Conservation (phyloP, 2,113 vertebrate species). For the Nothobranchius kuhntae region DNA sequence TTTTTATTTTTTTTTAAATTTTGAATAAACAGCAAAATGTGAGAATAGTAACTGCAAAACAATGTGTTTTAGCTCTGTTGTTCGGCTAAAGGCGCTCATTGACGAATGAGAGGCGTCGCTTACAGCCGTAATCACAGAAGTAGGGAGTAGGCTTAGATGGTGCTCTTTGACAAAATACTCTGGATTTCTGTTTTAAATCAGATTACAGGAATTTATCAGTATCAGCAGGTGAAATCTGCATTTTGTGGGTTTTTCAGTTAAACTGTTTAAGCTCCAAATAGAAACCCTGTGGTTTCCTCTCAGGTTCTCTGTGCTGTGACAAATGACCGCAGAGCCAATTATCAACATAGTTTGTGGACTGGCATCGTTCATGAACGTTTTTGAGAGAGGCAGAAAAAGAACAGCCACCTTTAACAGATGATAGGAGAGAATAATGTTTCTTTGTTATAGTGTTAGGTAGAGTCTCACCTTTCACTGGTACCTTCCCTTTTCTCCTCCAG, state of each 20-base stretch:
- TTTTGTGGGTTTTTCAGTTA: conserved; percentile 65
- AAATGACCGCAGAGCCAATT: conserved; percentile 61
- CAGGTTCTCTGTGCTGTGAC: conserved; percentile 47
- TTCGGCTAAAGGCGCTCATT: no score
- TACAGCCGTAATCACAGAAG: no score
- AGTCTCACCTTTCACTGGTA: conserved; percentile 87
- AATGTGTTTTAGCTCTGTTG: no score
- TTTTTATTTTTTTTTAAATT: no score
- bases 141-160: no score
- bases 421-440: conserved; percentile 11
- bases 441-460: neutral
- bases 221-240: no score
- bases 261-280: conserved; percentile 48
- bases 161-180: no score
- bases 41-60: no score
- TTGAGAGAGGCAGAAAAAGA: conserved; percentile 30
- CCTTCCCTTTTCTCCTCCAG: conserved; percentile 89
- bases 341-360: conserved; percentile 56
- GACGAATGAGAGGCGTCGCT: no score
- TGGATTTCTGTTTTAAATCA: conserved; percentile 3
- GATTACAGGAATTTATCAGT: conserved; percentile 14
- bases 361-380: conserved; percentile 29
- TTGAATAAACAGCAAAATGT: no score
- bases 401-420: conserved; percentile 10
- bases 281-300: conserved; percentile 59